Conservation (phyloP, 2,113 vertebrate species). For the Carassius carassius region DNA sequence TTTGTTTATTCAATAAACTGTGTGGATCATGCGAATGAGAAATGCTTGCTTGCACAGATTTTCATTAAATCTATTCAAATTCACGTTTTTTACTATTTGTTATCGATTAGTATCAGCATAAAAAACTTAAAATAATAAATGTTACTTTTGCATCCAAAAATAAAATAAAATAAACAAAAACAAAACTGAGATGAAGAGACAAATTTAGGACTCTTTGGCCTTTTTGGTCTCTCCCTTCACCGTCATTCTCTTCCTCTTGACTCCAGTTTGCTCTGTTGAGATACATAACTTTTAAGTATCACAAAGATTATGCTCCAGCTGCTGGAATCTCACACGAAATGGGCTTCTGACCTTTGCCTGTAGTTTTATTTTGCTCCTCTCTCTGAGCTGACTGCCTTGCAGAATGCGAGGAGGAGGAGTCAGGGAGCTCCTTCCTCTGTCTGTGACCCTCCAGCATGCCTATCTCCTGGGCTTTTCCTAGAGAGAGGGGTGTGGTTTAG, state of each 20-base stretch:
- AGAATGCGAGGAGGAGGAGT: conserved; percentile 42
- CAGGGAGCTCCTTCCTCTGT: conserved; percentile 48
- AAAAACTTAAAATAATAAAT: not conserved
- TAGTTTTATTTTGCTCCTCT: conserved; percentile 41
- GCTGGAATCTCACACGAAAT: not conserved
- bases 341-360: conserved; percentile 46
- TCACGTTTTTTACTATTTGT: not conserved
- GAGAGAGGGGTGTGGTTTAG: conserved; percentile 52
- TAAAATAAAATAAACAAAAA: not conserved
- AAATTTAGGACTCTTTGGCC: conserved; percentile 49
- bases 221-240: conserved; percentile 56
- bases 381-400: conserved; percentile 41
- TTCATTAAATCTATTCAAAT: not conserved
- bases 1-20: conserved; percentile 7
- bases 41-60: not conserved
- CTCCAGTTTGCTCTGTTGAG: conserved; percentile 52
- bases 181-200: not conserved
- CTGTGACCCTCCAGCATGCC: conserved; percentile 47
- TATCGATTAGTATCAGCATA: not conserved
- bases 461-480: conserved; percentile 51
- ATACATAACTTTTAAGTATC: conserved; percentile 37
- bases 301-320: not conserved
- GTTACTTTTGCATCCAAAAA: not conserved
- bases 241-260: conserved; percentile 57
- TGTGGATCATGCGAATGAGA: not conserved